Conservation (phyloP, 23 tunicate species). For the Corella eumyota region DNA sequence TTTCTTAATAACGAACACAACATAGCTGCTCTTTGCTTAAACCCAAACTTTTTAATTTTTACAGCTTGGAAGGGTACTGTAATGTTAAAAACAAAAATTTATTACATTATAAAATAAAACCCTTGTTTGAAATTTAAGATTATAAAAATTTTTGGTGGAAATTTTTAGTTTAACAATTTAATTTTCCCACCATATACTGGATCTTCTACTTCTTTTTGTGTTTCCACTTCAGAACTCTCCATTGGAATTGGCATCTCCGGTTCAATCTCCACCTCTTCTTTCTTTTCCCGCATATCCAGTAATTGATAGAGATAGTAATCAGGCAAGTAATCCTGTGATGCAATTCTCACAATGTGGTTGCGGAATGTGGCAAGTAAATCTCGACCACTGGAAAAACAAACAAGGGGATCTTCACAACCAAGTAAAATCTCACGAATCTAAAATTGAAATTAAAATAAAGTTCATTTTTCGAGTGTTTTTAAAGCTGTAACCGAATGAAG, state of each 20-base stretch:
- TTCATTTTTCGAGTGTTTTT: not conserved
- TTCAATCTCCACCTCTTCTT: slow-evolving; percentile 4
- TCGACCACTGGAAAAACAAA: slow-evolving; percentile 48
- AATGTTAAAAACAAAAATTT: too few species aligned
- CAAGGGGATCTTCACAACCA: slow-evolving; percentile 27
- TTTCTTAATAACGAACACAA: too few species aligned
- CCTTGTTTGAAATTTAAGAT: too few species aligned
- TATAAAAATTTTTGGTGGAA: too few species aligned
- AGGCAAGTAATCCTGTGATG: slow-evolving; percentile 35
- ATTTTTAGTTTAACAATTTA: too few species aligned
- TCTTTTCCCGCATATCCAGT: slow-evolving; percentile 8
- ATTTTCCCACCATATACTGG: too few species aligned
- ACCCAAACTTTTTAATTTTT: too few species aligned
- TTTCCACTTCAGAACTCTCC: too few species aligned
- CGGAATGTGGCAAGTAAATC: slow-evolving; percentile 28
- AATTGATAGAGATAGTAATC: slow-evolving; percentile 23
- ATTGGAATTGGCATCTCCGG: slow-evolving; percentile 37
- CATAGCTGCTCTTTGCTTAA: too few species aligned
- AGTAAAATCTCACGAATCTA: slow-evolving; percentile 40
- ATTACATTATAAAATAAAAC: too few species aligned
- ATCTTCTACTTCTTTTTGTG: too few species aligned
- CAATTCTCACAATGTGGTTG: slow-evolving; percentile 44
- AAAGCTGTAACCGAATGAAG: not conserved
- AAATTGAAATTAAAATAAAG: not conserved
- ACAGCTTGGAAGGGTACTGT: too few species aligned